Evolutionary conservation across 1,140 invertebrate genomes (phyloP), one percentile per base, ranked within the genome.

Genomic region (Temnothorax longispinosus): DNA sequence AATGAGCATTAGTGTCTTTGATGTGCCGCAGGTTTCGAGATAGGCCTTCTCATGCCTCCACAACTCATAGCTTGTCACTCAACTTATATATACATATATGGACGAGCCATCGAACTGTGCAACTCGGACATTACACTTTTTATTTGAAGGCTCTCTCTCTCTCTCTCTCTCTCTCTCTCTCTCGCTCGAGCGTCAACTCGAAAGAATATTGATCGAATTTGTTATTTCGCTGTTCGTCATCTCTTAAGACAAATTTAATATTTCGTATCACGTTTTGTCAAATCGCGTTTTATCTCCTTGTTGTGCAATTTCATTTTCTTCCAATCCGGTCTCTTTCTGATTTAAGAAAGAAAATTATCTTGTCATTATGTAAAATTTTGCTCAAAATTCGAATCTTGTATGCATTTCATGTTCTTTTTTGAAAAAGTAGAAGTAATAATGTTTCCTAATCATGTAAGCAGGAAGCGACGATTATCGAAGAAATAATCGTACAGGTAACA

Each of bases 51-150:
- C 90, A 89, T 92, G 82, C 80, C 58, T 87, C 82, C 86, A 91
- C 87, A 92, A 91, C 91, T 93, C 93, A 93, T 91, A 91, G 93
- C 93, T 94, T 94, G 94, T 95, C 94, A 94, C 93, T 93, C 93
- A 91, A 91, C 80, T 89, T 92, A 92, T 90, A 89, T 76, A 86
- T 86, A 89, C 92, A 92, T 90, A 89, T 76, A 86, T 86, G 89
- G 90, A 93, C 90, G 90, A 94, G 81, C 92, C 90, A 94, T 94
- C 89, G 91, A 92, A 92, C 93, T 94, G 91, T 94, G 92, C 92
- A 89, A 91, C 91, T 92, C 90, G 87, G 86, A 90, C 87, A 84
- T 91, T 87, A 92, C 32, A 67, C 65, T 90, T 86, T 64, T 41
- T 71, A 58, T 88, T 35, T 41, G 38, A 15, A 54, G 27, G 52